Evolutionary conservation across 2,797 vertebrate genomes (phyloP), one percentile per base, ranked within the genome.

Genomic region (Naso thynnoides): DNA sequence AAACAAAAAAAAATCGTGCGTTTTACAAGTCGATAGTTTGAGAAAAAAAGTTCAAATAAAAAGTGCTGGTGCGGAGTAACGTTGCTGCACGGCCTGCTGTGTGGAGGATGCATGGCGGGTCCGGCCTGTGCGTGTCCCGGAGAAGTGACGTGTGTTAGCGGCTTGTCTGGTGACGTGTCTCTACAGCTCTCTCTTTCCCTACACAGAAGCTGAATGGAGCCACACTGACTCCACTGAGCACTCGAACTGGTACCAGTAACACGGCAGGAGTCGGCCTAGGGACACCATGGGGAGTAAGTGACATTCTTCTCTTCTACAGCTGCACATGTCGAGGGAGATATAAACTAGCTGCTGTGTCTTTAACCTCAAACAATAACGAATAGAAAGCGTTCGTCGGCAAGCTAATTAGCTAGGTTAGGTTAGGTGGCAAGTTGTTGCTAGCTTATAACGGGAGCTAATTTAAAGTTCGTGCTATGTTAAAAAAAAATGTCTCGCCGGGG

Each of bases 131-230:
- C 26, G 52, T 33, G 72, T 48, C 27, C 62, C 70, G 31, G 56
- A 64, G 7, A 11, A 86, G 90, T 95, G 94, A 94, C 94, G 94
- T 93, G 92, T 89, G 78, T 73, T 57, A 86, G 88, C 82, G 73
- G 84, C 88, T 89, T n/a, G 42, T 91, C 79, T 94, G 95, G 93
- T 95, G 94, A 95, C 94, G 94, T 95, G 95, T 95, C 94, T 91
- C 81, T 91, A 38, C 76, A 8, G 66, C 68, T 85, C 88, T 64
- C 78, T 92, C 91, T 91, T 94, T 93, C 74, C 83, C 79, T 55
- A 66, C 77, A 71, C 84, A 88, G 85, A 70, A 71, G 89, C 89
- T 91, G 85, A 70, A 94, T 92, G 93, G 91, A 92, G 86, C 85
- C 90, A 89, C 89, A 91, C 84, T 87, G 86, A 89, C 81, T 78